Conservation (phyloP, 2,797 vertebrate genomes). For the Petrocephalus sullivani region DNA sequence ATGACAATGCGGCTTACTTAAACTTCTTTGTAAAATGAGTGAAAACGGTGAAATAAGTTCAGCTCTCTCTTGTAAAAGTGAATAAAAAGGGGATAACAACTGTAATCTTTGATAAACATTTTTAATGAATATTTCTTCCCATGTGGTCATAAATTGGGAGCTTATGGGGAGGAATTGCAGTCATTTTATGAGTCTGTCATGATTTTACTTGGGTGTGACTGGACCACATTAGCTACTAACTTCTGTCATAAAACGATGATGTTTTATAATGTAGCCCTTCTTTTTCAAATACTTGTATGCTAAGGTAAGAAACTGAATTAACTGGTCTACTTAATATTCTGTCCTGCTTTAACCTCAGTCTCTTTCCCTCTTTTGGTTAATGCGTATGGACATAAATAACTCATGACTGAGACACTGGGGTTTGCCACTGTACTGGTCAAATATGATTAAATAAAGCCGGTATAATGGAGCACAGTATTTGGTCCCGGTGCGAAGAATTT, state of each 20-base stretch:
- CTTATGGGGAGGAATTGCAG: constrained; percentile 51
- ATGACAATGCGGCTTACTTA: not conserved
- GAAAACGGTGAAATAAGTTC: not conserved
- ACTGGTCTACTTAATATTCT: not conserved
- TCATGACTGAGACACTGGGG: not conserved
- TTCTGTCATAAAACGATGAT: constrained; percentile 47
- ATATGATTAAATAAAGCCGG: constrained; percentile 4
- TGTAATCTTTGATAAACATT: not conserved
- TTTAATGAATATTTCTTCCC: constrained; percentile 24
- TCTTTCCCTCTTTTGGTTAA: not conserved
- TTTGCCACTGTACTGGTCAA: not conserved
- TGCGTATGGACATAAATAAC: not conserved
- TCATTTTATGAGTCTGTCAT: constrained; percentile 48
- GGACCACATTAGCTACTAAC: constrained; percentile 38
- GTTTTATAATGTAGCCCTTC: not conserved
- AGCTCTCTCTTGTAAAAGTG: not conserved
- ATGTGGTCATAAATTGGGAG: constrained; percentile 49
- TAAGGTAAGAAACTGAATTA: constrained; percentile 9
- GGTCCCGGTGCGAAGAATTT: not conserved
- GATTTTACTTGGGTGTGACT: constrained; percentile 46
- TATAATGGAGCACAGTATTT: not conserved
- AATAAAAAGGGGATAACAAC: not conserved
- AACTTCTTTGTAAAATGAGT: not conserved
- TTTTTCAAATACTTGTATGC: not conserved
- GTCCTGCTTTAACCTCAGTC: not conserved